Conservation (phyloP, 1,140 invertebrate species). For the Drosophila pallidifrons region DNA sequence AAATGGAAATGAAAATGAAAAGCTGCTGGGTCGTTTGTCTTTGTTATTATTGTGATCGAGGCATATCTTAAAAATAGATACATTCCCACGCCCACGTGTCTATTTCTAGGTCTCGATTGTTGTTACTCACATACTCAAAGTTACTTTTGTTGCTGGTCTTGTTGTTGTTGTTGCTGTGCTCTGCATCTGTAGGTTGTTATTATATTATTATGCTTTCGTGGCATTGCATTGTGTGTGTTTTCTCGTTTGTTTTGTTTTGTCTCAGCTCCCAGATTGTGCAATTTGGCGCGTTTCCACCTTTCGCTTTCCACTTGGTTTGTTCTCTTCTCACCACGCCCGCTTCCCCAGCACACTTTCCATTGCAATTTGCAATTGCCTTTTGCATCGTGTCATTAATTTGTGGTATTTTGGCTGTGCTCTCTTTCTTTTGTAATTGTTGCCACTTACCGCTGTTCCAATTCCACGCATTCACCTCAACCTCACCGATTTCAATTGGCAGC, state of each 20-base stretch:
- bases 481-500: neutral
- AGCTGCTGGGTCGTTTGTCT: constrained; percentile 31
- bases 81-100: constrained; percentile 79
- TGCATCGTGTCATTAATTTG: constrained; percentile 55
- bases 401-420: constrained; percentile 50
- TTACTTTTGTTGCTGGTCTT: constrained; percentile 5
- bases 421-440: constrained; percentile 63
- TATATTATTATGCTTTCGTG: constrained; percentile 54
- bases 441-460: constrained; percentile 69
- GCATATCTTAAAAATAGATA: constrained; percentile 69
- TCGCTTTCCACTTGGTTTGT: constrained; percentile 32
- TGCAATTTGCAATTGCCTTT: constrained; percentile 58
- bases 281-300: constrained; percentile 75
- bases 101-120: constrained; percentile 72
- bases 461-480: constrained; percentile 23
- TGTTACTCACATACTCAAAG: constrained; percentile 17
- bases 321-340: constrained; percentile 31
- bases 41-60: constrained; percentile 6
- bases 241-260: constrained; percentile 30
- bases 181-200: constrained; percentile 9
- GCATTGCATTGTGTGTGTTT: constrained; percentile 61
- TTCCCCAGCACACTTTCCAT: constrained; percentile 40
- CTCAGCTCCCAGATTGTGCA: constrained; percentile 60
- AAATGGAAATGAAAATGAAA: constrained; percentile 32
- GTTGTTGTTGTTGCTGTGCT: neutral